Evolutionary conservation across 2,888 invertebrate species (phyloP), one percentile per base, ranked within the genome.

Genomic region (Cephalotes varians): DNA sequence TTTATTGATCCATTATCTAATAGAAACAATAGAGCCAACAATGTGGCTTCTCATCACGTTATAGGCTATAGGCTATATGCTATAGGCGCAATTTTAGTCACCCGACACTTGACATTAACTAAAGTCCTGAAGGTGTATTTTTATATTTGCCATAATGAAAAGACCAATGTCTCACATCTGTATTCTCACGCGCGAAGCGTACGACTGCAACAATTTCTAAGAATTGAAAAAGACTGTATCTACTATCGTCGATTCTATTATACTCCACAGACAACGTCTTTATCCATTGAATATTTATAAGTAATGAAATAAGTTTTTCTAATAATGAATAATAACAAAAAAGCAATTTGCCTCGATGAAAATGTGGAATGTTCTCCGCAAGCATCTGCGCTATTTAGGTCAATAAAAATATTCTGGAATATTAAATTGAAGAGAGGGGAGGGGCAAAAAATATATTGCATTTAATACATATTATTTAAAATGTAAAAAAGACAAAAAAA

Each of bases 1-100:
- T 88, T 90, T 90, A 91, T 88, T 88, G 87, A 88, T 84, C 85
- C 86, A 91, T 91, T 91, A 91, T 90, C 86, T 86, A 91, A 91
- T 91, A 90, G 86, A 91, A 86, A 85, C 82, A 90, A 87, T 90
- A 83, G 67, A 69, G 73, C 31, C 71, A 62, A 67, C 56, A n/a
- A 60, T 73, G 58, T 73, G 25, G 58, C 51, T 58, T 62, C 34
- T 79, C 54, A 60, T 71, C 82, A 9, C 67, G 54, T 77, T 76
- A n/a, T n/a, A n/a, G n/a, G n/a, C n/a, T n/a, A n/a, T n/a, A n/a
- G n/a, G n/a, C n/a, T n/a, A n/a, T n/a, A n/a, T n/a, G 7, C 56
- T 28, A 60, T 84, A 62, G 25, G 64, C 28, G 18, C 44, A 47
- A 72, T 62, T 65, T 82, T 76, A 25, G 34, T 56, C 71, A n/a